A percentile compares a stretch with the other conserved stretches of the same genome.
phyloP scores from a whole-genome alignment of 2,888 invertebrate species.

The Spilarctia lutea region DNA sequence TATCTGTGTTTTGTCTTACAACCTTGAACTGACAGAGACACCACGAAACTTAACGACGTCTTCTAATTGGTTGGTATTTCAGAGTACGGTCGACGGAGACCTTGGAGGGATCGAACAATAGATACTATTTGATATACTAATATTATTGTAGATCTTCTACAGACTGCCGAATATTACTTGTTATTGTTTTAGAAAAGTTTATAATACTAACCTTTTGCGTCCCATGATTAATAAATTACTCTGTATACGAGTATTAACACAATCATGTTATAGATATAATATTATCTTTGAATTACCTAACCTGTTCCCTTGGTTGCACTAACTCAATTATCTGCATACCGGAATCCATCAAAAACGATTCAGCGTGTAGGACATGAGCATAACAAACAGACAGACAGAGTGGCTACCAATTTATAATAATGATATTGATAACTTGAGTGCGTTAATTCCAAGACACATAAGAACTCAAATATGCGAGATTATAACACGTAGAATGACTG shows the following conservation, averaged over 20 bases:
- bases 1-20: background rate
- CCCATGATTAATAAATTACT: background rate
- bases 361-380: too few relatives aligned
- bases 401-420: too few relatives aligned
- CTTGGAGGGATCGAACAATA: background rate
- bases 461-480: too few relatives aligned
- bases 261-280: background rate
- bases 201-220: background rate
- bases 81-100: background rate
- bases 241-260: background rate
- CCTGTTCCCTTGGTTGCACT: background rate
- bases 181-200: background rate
- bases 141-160: background rate
- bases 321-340: background rate
- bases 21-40: constrained; percentile 3
- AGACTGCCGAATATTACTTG: background rate
- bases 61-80: background rate
- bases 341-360: too few relatives aligned
- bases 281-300: background rate
- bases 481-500: too few relatives aligned
- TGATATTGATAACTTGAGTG: too few relatives aligned
- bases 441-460: too few relatives aligned
- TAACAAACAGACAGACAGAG: too few relatives aligned
- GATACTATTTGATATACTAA: background rate
- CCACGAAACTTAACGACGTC: background rate